Conservation (phyloP, 2,888 invertebrate genomes). For the Autographa pulchrina region DNA sequence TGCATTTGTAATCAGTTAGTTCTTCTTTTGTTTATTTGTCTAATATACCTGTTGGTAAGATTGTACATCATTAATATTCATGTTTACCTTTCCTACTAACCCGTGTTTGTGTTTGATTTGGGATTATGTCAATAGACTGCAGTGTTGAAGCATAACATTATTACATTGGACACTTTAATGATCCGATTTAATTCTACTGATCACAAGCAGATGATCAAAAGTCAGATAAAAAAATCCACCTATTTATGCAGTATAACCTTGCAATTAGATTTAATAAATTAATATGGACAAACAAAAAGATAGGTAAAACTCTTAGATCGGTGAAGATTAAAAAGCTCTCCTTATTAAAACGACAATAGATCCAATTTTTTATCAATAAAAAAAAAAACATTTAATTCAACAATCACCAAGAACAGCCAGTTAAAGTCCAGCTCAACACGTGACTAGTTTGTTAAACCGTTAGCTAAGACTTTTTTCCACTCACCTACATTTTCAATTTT, state of each 20-base stretch:
- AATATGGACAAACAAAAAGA: too few relatives aligned
- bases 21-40: too few relatives aligned
- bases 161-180: background rate
- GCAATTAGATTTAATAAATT: too few relatives aligned
- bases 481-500: conserved; percentile 51
- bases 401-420: background rate
- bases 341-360: too few relatives aligned
- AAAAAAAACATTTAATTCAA: background rate
- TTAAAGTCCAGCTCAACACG: conserved; percentile 2
- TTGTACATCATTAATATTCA: background rate
- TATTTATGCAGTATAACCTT: too few relatives aligned
- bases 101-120: conserved; percentile 1
- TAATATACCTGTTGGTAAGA: background rate
- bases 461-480: conserved; percentile 10
- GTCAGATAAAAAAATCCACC: too few relatives aligned
- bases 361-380: too few relatives aligned
- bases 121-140: background rate
- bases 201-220: too few relatives aligned
- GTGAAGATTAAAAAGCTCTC: too few relatives aligned
- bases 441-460: conserved; percentile 5
- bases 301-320: too few relatives aligned
- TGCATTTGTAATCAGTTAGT: too few relatives aligned
- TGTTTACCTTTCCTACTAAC: background rate
- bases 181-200: background rate
- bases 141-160: background rate